Base-by-base conservation (phyloP, 2,888 invertebrate genomes). In the Sarcophaga rosellei region DNA sequence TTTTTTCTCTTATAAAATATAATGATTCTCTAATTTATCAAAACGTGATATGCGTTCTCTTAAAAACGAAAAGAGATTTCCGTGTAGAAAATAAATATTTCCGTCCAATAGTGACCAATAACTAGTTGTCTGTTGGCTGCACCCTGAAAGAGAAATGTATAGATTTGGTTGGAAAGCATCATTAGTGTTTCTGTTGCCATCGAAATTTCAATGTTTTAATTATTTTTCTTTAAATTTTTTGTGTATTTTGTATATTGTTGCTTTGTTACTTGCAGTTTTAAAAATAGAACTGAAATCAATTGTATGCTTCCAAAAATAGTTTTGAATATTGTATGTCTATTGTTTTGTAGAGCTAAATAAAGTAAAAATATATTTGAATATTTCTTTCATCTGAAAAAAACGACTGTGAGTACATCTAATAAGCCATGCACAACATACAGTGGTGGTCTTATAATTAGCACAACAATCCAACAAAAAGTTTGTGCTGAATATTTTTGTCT, bases 261-360 rank as follows among this genome's bases (percentile, higher is more conserved):
- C 57, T 59, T 17, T 35, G 35, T 61, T 74, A n/a, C 44, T 59
- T 65, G 59, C 44, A 35, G 4, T 35, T 80, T 80, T 74, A 80
- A 74, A 80, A 74, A 74, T 80, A 80, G 80, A 80, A 66, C 61
- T 74, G 47, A 21, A 74, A 73, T 74, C 57, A 23, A 74, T 74
- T 80, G 61, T 80, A 73, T 61, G 23, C 44, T 73, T 65, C 79
- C 25, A 45, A 66, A 80, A 80, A 73, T 80, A 80, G 72, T 73
- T 80, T 65, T 73, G 45, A 80, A 80, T 80, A 73, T 80, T 79
- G 72, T 59, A 10, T 17, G 8, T 25, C 25, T 57, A n/a, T 59
- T n/a, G 17, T 21, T 73, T 20, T 73, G 61, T 21, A 17, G 12
- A 15, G 53, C 0, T 15, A 53, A 53, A 17, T 17, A 15, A 53